These are phyloP conservation scores for Sceloporus tristichus DNA, from an alignment of 2,113 vertebrate genomes.

Conservation along the genomic window DNA sequence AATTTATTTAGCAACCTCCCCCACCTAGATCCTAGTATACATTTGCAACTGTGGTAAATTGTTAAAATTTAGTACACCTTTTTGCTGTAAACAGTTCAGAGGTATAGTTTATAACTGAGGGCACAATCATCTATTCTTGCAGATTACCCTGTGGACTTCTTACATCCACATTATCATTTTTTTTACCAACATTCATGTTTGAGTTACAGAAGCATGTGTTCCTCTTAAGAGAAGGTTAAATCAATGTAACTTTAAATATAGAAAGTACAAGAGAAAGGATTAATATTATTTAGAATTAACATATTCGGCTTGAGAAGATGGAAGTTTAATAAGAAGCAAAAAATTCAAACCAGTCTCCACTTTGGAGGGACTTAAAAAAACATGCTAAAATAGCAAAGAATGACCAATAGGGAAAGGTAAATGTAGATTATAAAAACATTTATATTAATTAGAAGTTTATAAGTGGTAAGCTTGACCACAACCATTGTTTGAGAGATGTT, in stretches of 20 bases:
- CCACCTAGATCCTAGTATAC: slow-evolving; percentile 3
- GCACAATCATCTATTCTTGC: slow-evolving; percentile 65
- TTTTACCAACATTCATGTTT: slow-evolving; percentile 64
- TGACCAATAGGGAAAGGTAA: slow-evolving; percentile 9
- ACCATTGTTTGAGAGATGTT: neutral
- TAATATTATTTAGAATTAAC: slow-evolving; percentile 18
- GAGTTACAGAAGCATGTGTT: slow-evolving; percentile 51
- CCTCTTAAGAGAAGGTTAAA: slow-evolving; percentile 60
- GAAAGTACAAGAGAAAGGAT: slow-evolving; percentile 17
- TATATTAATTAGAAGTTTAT: slow-evolving; percentile 18
- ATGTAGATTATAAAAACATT: neutral
- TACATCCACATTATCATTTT: slow-evolving; percentile 44
- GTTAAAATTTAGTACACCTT: slow-evolving; percentile 70
- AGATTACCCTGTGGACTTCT: slow-evolving; percentile 63
- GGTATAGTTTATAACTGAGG: slow-evolving; percentile 70
- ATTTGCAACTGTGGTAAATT: slow-evolving; percentile 47
- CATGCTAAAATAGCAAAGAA: slow-evolving; percentile 11
- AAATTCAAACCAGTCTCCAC: neutral
- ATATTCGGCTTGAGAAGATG: slow-evolving; percentile 7
- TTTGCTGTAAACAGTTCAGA: slow-evolving; percentile 62
- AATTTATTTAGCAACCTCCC: slow-evolving; percentile 55
- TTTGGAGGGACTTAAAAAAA: slow-evolving; percentile 8
- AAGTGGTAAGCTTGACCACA: neutral
- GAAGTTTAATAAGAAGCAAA: slow-evolving; percentile 27
- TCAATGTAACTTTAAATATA: slow-evolving; percentile 55